Evolutionary conservation across 2,888 invertebrate genomes (phyloP), one percentile per base, ranked within the genome.

Genomic region (Maniola hyperantus): DNA sequence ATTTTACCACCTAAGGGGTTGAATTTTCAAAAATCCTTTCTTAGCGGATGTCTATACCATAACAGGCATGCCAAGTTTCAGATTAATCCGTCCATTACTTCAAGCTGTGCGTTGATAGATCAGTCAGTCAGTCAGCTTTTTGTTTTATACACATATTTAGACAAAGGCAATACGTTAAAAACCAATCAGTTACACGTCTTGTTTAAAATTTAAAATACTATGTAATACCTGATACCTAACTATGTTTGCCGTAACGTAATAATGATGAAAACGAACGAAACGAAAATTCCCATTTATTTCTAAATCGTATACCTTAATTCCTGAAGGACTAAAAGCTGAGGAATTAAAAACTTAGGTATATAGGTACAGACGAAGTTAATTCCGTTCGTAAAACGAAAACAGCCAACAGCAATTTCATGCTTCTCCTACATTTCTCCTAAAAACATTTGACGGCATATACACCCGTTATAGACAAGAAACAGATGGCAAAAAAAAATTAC

Each of bases 341-440:
- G 26, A 26, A 26, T 51, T 26, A 51, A 51, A 51, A 11, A 20
- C 50, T 51, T 20, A 13, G 15, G 26, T 26, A 51, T 20, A 20
- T 13, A 18, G 20, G 20, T 34, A 18, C 39, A 54, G 15, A 8
- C 54, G 55, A 39, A 57, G 39, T 57, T 57, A 57, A 57, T 57
- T 42, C 13, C 42, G 20, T 57, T 57, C 42, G 42, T 39, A 20
- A 57, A 57, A 20, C 57, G 42, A 57, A 42, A 39, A 57, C 18
- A 39, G 36, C 55, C 42, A 57, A 42, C 36, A 13, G 57, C 57
- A 57, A 57, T 57, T 57, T 57, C 57, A 57, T 42, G 57, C 57
- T 57, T 20, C 57, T 57, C 46, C 34, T 46, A 59, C 44, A 59
- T 44, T 36, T 36, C 26, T 36, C 26, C 46, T 18, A 34, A 59